Base-by-base conservation (phyloP, 2,797 vertebrate genomes). In the Bucorvus abyssinicus region DNA sequence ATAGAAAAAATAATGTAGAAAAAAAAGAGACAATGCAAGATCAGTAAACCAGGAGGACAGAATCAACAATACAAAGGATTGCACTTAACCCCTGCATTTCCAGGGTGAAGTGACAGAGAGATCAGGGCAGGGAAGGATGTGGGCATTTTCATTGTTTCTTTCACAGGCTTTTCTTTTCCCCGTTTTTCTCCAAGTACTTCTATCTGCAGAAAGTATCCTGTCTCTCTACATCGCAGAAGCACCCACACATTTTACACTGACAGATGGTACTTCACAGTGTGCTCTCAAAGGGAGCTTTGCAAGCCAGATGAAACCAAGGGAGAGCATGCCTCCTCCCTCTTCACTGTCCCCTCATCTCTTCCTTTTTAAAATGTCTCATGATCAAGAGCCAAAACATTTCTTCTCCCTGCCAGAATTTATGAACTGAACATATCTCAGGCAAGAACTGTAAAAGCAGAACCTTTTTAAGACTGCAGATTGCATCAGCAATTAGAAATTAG, bases 361-460 rank as follows among this genome's bases (percentile, higher is more conserved):
- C 47, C 44, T 92, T 89, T 89, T 75, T n/a, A 78, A 96, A 93
- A 85, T 42, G 64, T 38, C 73, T 94, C 75, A 95, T 75, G 89
- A 95, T 95, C 95, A 95, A 95, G 92, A 96, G 93, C 94, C 92
- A 96, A 95, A 96, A 87, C 78, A 87, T 78, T 94, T 95, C 91
- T 87, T 94, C 84, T 92, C 73, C 84, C 68, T 95, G 94, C 61
- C 96, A 95, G 90, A 77, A 92, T 92, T 68, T 40, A 91, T 65
- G 53, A 94, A 89, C 64, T 71, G 73, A 93, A 83, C 84, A 27
- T 50, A 80, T 36, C 84, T 91, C 79, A 86, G 69, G 50, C 16
- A 93, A 76, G 73, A 40, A 42, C 38, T 81, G 73, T 40, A 95
- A 84, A 96, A 94, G 65, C 47, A 88, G 80, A 91, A 75, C 30